phyloP scores from a whole-genome alignment of 2,113 vertebrate genomes.

The Anhinga rufa region DNA sequence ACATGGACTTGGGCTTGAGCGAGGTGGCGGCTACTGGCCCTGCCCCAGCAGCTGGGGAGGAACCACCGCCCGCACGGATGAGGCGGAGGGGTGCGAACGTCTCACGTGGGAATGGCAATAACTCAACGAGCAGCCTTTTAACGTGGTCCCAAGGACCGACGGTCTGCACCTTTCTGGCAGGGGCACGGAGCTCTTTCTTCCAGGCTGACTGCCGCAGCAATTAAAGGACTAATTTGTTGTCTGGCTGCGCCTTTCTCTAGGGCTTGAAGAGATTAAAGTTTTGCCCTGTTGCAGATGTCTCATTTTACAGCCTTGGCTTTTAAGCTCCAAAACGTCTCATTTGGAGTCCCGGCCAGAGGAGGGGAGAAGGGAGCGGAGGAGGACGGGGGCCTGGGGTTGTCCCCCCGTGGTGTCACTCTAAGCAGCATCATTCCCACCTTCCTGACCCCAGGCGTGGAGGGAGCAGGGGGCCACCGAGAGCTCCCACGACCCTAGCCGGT shows the following conservation, averaged over 20 bases:
- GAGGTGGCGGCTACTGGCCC: background rate
- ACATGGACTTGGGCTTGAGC: background rate
- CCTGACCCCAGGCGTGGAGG: background rate
- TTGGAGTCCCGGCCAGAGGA: background rate
- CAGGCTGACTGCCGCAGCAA: background rate
- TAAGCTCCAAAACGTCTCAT: background rate
- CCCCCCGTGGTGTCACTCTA: background rate
- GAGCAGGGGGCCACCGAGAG: background rate
- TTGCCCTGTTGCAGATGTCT: background rate
- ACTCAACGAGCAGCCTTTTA: background rate
- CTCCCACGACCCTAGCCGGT: background rate
- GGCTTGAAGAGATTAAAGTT: background rate
- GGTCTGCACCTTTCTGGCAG: background rate
- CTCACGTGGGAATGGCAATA: rapidly evolving
- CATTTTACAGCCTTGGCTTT: background rate
- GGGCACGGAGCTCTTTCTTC: background rate
- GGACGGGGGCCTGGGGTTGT: rapidly evolving
- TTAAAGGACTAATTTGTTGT: background rate
- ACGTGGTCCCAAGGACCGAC: rapidly evolving
- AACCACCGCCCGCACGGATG: rapidly evolving
- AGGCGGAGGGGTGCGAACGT: rapidly evolving
- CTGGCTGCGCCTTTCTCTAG: background rate
- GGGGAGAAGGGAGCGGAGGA: background rate
- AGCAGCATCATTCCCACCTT: background rate
- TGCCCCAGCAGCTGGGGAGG: background rate